phyloP scores from a whole-genome alignment of 2,113 vertebrate species.

The Agapornis roseicollis region DNA sequence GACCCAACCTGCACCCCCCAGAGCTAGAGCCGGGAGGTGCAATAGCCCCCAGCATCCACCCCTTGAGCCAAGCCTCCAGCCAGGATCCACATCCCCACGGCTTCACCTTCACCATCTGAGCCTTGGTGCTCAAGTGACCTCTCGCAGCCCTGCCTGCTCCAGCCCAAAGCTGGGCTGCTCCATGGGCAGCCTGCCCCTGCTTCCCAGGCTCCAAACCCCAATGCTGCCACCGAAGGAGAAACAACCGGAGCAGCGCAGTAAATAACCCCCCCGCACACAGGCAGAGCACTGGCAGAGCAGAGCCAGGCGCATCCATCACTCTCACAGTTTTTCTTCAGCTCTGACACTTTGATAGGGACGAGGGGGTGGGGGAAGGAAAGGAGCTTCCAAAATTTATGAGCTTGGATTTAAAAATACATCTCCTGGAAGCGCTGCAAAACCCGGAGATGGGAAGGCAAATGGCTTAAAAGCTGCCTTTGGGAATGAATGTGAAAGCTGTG shows the following conservation, averaged over 20 bases:
- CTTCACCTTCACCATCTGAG: background rate
- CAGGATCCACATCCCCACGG: background rate
- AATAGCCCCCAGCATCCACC: background rate
- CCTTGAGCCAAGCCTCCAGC: background rate
- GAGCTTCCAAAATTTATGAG: conserved; percentile 67
- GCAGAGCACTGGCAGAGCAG: background rate
- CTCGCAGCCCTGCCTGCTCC: background rate
- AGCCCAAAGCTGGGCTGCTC: background rate
- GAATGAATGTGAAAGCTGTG: background rate
- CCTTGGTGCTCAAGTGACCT: rapidly evolving
- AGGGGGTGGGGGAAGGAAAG: conserved; percentile 45
- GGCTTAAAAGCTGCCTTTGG: background rate
- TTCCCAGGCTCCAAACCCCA: background rate
- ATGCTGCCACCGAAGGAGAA: background rate
- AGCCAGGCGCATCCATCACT: background rate
- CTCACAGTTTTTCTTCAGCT: background rate
- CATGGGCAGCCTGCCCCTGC: background rate
- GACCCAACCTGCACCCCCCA: background rate
- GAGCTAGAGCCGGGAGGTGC: background rate
- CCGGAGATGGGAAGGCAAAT: background rate
- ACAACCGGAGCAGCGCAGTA: background rate
- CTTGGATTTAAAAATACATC: conserved; percentile 52
- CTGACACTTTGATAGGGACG: conserved; percentile 44
- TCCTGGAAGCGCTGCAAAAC: background rate
- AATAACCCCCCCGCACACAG: background rate